Base-by-base conservation (phyloP, 2,888 invertebrate genomes). In the Drosophila nr. perissopoda region DNA sequence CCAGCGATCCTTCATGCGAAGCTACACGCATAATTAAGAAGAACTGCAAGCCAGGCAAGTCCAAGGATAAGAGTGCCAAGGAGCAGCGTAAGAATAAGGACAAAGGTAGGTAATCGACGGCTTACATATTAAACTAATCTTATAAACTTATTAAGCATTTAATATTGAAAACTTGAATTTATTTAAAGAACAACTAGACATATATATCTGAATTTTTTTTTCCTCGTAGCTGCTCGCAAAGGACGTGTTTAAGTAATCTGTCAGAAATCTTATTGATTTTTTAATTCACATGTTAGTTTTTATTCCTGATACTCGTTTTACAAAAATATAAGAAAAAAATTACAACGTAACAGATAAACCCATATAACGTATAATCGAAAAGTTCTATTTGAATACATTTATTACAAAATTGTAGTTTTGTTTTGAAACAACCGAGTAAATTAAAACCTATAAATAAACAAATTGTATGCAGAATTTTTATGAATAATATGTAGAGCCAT, bases 1-100 rank as follows among this genome's bases (percentile, higher is more conserved):
- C 97, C 92, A 96, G 96, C 89, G 97, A 97, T 93, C 95, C 96
- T 56, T 95, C 96, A 74, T 98, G 98, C 93, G 97, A 97, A 91
- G 95, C 96, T 93, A 96, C 95, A 93, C 95, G 97, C 93, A 95
- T 96, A 91, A 95, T 97, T 84, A 96, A 96, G 93, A 97, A 97
- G 94, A 97, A 96, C 93, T 98, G 98, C 95, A 97, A 97, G 94
- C 95, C 95, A 92, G 95, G 95, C 92, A 95, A 95, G 90, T 94
- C 94, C 92, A 93, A 93, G 93, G 93, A 93, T 63, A 93, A 93
- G 89, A 92, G 88, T 83, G 93, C 92, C 89, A 93, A 93, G 87
- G 93, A 93, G 52, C 93, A 93, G 79, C 93, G 93, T 78, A 93
- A 93, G 84, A 93, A 93, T 79, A 93, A 93, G 87, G 93, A 93